Evolutionary conservation across 2,888 invertebrate genomes (phyloP), one percentile per base, ranked within the genome.

Genomic region (Charanyca ferruginea): DNA sequence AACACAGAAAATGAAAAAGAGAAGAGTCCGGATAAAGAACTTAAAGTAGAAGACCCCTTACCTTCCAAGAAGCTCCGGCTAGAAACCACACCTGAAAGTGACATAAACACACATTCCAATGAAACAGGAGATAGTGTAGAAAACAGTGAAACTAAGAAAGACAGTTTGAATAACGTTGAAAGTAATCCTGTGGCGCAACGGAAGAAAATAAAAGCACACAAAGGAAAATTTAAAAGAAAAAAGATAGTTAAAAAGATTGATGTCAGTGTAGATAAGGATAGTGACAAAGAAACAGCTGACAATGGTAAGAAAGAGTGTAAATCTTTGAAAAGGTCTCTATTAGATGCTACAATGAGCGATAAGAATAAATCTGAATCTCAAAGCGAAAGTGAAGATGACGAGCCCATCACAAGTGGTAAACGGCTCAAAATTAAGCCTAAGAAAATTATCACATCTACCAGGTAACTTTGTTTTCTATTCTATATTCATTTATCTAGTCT

Each of bases 341-440:
- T 93, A 73, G 91, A 92, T 76, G 86, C 90, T 32, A 90, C 90
- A 1, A 79, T 91, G 78, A 92, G 94, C 87, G 94, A 94, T 80
- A 93, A 93, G 80, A 91, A 89, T 66, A 93, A 92, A 89, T 90
- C 93, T 45, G 95, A 95, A 91, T 95, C 94, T 90, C 95, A 95
- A 75, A 93, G 91, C 58, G 94, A 95, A 78, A 94, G 93, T 79
- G 94, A 96, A 62, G 92, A 89, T 22, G 90, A 94, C n/a, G 93
- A 94, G 77, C 90, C 92, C 8, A 86, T 91, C 22, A 86, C 90
- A 42, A 90, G 90, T 57, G 94, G 95, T 3, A 95, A 96, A 83
- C 87, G 95, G 49, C 87, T 94, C 45, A 96, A 95, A 88, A 93
- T 92, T 73, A 96, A 94, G 85, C 94, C 95, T 65, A 96, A 95